Evolutionary conservation across 2,888 invertebrate genomes (phyloP), one percentile per base, ranked within the genome.

Genomic region (Steinernema hermaphroditum): DNA sequence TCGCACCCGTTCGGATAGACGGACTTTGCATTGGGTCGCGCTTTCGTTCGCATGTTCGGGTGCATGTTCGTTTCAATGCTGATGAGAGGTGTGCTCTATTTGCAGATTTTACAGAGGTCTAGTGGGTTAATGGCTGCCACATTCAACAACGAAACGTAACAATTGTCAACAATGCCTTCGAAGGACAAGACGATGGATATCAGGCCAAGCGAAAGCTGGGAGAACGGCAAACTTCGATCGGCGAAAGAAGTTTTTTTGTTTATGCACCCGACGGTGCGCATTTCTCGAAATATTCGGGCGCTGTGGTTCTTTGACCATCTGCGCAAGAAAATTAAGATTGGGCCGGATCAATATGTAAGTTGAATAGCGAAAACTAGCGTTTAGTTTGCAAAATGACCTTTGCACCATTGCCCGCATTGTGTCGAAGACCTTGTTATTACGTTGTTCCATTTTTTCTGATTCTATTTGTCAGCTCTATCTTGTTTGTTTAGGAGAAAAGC

Each of bases 201-300:
- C n/a, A n/a, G n/a, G n/a, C n/a, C n/a, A n/a, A n/a, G n/a, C n/a
- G n/a, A n/a, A n/a, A n/a, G n/a, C n/a, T n/a, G n/a, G n/a, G 46
- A 69, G 1, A 69, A 32, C 68, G 32, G 16, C 1, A 68, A 54
- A 46, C 14, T 70, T 57, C 72, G 81, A 14, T 76, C 79, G 41
- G 83, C 82, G 41, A 77, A 72, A 4, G 84, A 84, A 74, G 81
- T 84, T 9, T 83, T 81, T 72, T 75, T 84, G 32, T 74, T 74
- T 34, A 84, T 84, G 83, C 78, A 81, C 91, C 83, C 90, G 92
- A 43, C 90, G 92, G 90, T 91, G 84, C 90, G 92, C 29, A 91
- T 92, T 74, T 92, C 92, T 4, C 89, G 92, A 78, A 91, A 92
- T 85, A 89, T 91, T 22, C 89, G 92, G 81, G 91, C 92, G 24